These are phyloP conservation scores for Pholis gunnellus DNA, from an alignment of 2,113 vertebrate genomes.

Conservation along the genomic window DNA sequence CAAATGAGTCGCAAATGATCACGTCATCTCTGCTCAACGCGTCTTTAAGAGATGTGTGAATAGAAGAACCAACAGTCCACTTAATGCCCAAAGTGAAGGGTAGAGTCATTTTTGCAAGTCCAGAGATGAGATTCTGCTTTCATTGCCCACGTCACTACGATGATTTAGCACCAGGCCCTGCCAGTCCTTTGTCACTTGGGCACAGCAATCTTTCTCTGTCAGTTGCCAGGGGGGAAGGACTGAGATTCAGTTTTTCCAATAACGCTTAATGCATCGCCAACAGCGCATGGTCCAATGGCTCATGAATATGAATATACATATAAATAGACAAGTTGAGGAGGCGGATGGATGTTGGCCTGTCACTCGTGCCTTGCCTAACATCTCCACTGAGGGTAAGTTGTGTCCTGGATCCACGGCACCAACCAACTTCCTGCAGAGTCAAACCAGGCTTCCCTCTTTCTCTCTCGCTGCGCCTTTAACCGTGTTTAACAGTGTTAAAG, in stretches of 20 bases:
- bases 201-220: conserved; percentile 84
- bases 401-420: conserved; percentile 58
- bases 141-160: conserved; percentile 68
- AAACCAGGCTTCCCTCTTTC: neutral
- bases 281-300: conserved; percentile 77
- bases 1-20: conserved; percentile 62
- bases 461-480: neutral
- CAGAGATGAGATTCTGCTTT: conserved; percentile 72
- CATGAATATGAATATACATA: conserved; percentile 86
- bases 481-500: conserved; percentile 4
- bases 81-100: conserved; percentile 79
- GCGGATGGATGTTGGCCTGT: conserved; percentile 80
- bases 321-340: conserved; percentile 84
- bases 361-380: conserved; percentile 79
- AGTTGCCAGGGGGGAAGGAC: conserved; percentile 76
- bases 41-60: conserved; percentile 77
- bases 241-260: conserved; percentile 82
- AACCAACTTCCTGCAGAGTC: conserved; percentile 51
- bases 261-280: conserved; percentile 82
- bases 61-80: conserved; percentile 78
- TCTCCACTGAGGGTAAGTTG: conserved; percentile 75
- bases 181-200: conserved; percentile 83
- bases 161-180: conserved; percentile 81
- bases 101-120: conserved; percentile 80
- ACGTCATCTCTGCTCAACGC: conserved; percentile 47